Evolutionary conservation across 2,113 vertebrate genomes (phyloP).

Genomic region (Sigmodon hispidus): DNA sequence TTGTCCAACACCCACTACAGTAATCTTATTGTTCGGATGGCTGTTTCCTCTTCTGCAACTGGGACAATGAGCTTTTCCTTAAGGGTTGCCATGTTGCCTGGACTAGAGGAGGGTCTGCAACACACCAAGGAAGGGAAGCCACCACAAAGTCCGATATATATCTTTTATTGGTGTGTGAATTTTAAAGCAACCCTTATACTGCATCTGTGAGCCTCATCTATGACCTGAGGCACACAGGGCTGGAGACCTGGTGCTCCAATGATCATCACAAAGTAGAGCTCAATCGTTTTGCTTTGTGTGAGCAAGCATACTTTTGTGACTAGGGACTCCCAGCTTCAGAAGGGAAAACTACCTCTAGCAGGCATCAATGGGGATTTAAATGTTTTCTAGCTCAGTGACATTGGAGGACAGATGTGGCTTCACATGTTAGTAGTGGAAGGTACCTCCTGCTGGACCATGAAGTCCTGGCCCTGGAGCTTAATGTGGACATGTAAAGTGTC

Average conservation of each 20-base stretch:
- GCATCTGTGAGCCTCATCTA: not conserved
- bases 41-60: no score
- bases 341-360: not conserved
- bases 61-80: no score
- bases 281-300: no score
- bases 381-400: not conserved
- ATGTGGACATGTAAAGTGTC: not conserved
- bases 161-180: not conserved
- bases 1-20: no score
- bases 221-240: not conserved
- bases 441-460: not conserved
- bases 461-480: not conserved
- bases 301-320: not conserved
- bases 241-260: no score
- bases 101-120: no score
- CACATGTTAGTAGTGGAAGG: not conserved
- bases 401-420: not conserved
- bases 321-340: not conserved
- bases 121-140: no score
- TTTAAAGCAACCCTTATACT: not conserved
- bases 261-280: not conserved
- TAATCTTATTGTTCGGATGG: no score
- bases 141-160: no score
- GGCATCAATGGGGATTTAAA: not conserved
- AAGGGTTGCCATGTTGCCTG: no score